A percentile compares a stretch with the other conserved stretches of the same genome.
phyloP scores from a whole-genome alignment of 2,113 vertebrate genomes.

The Pitta sordida region DNA sequence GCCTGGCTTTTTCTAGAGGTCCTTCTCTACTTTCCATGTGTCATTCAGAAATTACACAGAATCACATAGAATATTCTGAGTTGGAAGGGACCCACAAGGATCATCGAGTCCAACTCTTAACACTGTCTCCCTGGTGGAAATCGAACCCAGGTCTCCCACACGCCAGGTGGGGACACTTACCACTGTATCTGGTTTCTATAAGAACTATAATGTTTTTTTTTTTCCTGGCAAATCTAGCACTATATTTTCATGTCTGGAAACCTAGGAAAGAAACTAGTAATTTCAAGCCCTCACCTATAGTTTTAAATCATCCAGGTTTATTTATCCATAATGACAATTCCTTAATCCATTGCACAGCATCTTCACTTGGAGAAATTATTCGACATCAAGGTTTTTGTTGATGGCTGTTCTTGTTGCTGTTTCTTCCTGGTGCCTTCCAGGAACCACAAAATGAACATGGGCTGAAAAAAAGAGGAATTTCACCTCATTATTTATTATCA shows the following conservation, averaged over 20 bases:
- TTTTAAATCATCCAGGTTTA: neutral
- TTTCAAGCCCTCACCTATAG: neutral
- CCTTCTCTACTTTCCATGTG: neutral
- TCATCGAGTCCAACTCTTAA: too few species aligned
- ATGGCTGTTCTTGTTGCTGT: neutral
- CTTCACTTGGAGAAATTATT: neutral
- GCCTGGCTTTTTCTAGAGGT: neutral
- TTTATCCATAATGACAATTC: neutral
- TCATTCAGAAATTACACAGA: too few species aligned
- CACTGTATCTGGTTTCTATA: neutral
- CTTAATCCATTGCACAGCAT: accelerated
- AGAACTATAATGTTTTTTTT: neutral
- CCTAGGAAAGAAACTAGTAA: neutral
- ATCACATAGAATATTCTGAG: too few species aligned
- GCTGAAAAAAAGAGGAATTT: neutral
- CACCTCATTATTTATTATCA: neutral
- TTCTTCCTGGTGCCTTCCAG: neutral
- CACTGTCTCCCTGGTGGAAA: too few species aligned
- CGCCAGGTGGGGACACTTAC: too few species aligned
- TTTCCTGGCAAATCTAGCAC: neutral
- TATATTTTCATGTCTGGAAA: neutral
- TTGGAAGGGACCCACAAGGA: too few species aligned
- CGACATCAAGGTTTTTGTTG: neutral
- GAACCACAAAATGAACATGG: neutral
- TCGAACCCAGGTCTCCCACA: too few species aligned